These are phyloP conservation scores for Campylorhamphus procurvoides DNA, from an alignment of 2,113 vertebrate species.

Conservation along the genomic window DNA sequence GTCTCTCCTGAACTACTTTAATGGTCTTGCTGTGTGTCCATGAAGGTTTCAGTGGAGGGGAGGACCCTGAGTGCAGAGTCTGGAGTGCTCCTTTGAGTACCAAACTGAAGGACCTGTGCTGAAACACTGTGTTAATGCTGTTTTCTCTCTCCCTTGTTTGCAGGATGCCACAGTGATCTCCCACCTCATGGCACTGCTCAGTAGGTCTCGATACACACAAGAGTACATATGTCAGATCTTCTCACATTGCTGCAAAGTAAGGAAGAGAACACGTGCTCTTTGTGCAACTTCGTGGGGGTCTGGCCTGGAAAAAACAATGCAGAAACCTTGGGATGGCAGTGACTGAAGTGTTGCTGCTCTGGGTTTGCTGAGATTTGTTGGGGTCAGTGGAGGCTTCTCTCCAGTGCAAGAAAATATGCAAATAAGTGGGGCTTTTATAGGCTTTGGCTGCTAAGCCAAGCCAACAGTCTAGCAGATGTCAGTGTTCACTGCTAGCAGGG, in stretches of 20 bases:
- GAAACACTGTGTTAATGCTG: constrained; percentile 19
- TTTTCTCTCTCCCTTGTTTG: constrained; percentile 25
- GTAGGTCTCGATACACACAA: constrained; percentile 91
- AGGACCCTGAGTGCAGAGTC: not conserved
- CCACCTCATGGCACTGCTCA: constrained; percentile 95
- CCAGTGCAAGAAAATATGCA: not conserved
- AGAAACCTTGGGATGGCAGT: not conserved
- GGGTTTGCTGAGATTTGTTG: not conserved
- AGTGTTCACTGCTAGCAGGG: not conserved
- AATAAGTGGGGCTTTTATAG: not conserved
- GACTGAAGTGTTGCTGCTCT: not conserved
- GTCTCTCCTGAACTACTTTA: not conserved
- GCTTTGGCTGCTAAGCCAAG: not conserved
- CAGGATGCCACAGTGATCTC: constrained; percentile 96
- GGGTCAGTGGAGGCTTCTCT: not conserved
- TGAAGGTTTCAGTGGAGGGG: not conserved
- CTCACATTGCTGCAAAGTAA: constrained; percentile 99
- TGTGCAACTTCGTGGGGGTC: not conserved
- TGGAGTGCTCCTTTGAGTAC: not conserved
- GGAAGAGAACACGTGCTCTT: constrained; percentile 46
- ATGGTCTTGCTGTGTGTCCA: not conserved
- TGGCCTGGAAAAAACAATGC: not conserved
- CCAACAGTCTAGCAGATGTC: not conserved
- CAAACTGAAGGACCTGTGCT: not conserved
- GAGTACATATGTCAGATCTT: constrained; percentile 99